phyloP scores from a whole-genome alignment of 2,113 vertebrate genomes.

The mouse (Mus musculus) region GRCm39 chrX:127633001-127633500 shows the following conservation, averaged over 20 bases:
- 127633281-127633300: constrained; percentile 41
- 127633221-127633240: constrained; percentile 40
- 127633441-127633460: background rate
- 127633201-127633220: background rate
- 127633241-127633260: background rate
- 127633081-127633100: background rate
- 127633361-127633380: background rate
- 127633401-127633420: background rate
- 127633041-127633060: background rate
- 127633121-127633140: background rate
- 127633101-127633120: background rate
- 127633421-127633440: background rate
- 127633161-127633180: background rate
- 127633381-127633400: constrained; percentile 14
- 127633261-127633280: background rate
- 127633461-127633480: background rate
- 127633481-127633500: constrained; percentile 34
- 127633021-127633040: background rate
- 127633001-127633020: constrained; percentile 40
- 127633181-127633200: constrained; percentile 18
- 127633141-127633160: background rate
- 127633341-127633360: background rate
- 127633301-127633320: background rate
- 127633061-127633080: background rate
- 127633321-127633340: background rate